A percentile compares a stretch with the other conserved stretches of the same genome.
phyloP scores from a whole-genome alignment of 2,797 vertebrate species.

The Denticeps clupeoides region DNA sequence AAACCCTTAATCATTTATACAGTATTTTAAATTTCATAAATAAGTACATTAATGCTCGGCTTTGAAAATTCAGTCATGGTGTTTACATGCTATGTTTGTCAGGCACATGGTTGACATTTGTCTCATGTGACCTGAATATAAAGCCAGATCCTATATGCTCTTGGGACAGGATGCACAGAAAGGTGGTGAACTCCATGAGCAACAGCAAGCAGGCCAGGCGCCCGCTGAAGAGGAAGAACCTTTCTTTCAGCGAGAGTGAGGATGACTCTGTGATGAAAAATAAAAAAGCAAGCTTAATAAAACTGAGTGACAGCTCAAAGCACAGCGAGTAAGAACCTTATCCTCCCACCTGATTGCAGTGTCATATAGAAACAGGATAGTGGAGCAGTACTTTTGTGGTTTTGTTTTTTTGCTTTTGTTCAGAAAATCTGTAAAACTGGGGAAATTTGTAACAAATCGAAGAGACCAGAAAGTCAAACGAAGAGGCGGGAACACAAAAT shows the following conservation, averaged over 20 bases:
- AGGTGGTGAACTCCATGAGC: conserved; percentile 5
- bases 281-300: background rate
- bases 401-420: background rate
- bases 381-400: no score
- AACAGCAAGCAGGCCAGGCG: conserved; percentile 3
- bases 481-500: conserved; percentile 4
- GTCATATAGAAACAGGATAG: no score
- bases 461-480: conserved; percentile 16
- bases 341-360: no score
- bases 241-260: conserved; percentile 25
- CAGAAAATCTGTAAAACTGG: conserved; percentile 8
- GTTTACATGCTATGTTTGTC: no score
- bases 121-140: no score
- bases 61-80: no score
- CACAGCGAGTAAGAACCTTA: conserved; percentile 28
- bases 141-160: no score
- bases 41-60: no score
- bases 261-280: background rate
- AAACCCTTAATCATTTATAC: no score
- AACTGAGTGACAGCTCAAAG: conserved; percentile 1
- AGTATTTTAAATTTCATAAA: no score
- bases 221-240: background rate
- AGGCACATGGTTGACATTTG: no score
- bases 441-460: conserved; percentile 50
- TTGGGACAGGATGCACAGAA: no score